Evolutionary conservation across 1,140 invertebrate genomes (phyloP).

Genomic region (Drosophila nigromelanica): DNA sequence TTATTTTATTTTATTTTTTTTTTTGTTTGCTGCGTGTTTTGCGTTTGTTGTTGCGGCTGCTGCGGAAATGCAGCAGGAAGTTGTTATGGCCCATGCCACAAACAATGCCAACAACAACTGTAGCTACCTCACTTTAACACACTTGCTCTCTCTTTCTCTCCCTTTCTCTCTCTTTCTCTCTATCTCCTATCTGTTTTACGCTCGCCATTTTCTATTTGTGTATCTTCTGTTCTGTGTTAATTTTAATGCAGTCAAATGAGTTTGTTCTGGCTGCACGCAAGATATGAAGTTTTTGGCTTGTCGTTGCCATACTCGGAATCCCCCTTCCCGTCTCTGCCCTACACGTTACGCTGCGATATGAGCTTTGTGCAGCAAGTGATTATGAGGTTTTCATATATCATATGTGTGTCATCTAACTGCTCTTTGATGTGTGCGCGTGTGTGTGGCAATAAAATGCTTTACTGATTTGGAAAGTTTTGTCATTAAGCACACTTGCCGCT

Average conservation of each 20-base stretch:
- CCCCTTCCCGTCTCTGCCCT: not conserved
- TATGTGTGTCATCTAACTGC: conserved; percentile 48
- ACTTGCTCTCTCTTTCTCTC: not conserved
- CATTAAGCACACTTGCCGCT: conserved; percentile 74
- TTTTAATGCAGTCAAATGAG: conserved; percentile 77
- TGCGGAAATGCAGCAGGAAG: conserved; percentile 58
- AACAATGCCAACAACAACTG: conserved; percentile 22
- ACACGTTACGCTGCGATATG: not conserved
- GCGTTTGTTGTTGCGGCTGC: conserved; percentile 12
- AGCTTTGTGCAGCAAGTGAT: conserved; percentile 63
- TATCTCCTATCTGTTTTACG: not conserved
- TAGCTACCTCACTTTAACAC: not conserved
- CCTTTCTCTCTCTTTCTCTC: not conserved
- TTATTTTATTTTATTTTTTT: too few relatives aligned
- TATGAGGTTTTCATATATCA: conserved; percentile 66
- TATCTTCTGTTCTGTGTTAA: conserved; percentile 36
- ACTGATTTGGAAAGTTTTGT: conserved; percentile 79
- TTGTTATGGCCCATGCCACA: conserved; percentile 39
- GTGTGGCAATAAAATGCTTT: conserved; percentile 72
- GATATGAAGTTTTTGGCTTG: conserved; percentile 56
- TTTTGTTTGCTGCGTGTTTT: conserved; percentile 9
- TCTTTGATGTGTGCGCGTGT: conserved; percentile 49
- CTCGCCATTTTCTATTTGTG: too few relatives aligned
- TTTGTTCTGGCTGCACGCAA: conserved; percentile 48
- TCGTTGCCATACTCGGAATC: conserved; percentile 5